Percentiles rank a stretch among this genome's conserved stretches.
These are phyloP conservation scores for Palythoa grandis DNA, from an alignment of 92 coral and sea anemone species.

Conservation along the genomic window DNA sequence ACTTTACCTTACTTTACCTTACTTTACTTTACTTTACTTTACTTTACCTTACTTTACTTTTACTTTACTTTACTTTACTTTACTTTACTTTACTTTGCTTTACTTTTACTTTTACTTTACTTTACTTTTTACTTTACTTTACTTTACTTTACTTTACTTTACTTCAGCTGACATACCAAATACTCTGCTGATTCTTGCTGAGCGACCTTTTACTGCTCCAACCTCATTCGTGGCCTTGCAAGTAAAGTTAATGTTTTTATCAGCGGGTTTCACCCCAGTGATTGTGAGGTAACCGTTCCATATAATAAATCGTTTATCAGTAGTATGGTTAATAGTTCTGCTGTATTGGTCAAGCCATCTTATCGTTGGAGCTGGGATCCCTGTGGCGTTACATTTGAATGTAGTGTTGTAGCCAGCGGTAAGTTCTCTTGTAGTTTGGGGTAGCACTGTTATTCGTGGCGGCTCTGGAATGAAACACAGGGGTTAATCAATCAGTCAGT, in stretches of 20 bases:
- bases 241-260: not conserved
- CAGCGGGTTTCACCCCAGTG: conserved; percentile 5
- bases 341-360: conserved; percentile 15
- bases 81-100: no score
- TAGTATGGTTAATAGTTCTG: not conserved
- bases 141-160: no score
- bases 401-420: conserved; percentile 31
- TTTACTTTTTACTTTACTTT: no score
- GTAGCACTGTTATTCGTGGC: not conserved
- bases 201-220: not conserved
- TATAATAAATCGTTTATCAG: conserved; percentile 8
- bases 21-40: no score
- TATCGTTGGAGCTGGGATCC: conserved; percentile 2
- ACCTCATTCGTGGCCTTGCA: conserved; percentile 8
- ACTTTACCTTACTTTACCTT: no score
- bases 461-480: not conserved
- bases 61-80: no score
- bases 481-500: not conserved
- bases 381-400: conserved; percentile 33
- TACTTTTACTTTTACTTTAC: no score
- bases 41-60: no score
- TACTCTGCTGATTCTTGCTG: conserved; percentile 7
- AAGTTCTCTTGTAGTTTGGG: not conserved
- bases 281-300: conserved; percentile 20
- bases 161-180: not conserved